Conservation (phyloP, 2,888 invertebrate genomes). For the Merodon equestris region DNA sequence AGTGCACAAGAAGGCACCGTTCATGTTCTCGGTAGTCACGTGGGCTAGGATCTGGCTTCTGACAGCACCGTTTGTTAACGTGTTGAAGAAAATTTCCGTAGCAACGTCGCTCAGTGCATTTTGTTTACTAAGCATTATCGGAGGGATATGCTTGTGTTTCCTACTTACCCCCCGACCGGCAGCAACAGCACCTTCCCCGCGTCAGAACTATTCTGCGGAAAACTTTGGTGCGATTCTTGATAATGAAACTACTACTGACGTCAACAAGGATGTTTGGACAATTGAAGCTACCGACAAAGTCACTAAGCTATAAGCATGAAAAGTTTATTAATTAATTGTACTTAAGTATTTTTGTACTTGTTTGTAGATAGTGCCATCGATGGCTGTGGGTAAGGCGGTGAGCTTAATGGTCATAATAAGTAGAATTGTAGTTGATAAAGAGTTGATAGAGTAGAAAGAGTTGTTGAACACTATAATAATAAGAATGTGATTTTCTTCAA, state of each 20-base stretch:
- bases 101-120: slow-evolving; percentile 77
- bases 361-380: not conserved
- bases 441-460: too few species aligned
- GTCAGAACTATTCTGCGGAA: not conserved
- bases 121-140: slow-evolving; percentile 75
- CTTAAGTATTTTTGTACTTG: slow-evolving; percentile 25
- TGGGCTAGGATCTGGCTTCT: slow-evolving; percentile 78
- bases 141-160: slow-evolving; percentile 76
- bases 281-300: slow-evolving; percentile 51
- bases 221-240: slow-evolving; percentile 31
- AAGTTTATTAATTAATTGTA: not conserved
- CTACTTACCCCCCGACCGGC: slow-evolving; percentile 72
- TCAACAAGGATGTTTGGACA: slow-evolving; percentile 52
- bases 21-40: slow-evolving; percentile 77
- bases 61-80: slow-evolving; percentile 78
- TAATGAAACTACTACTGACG: slow-evolving; percentile 12
- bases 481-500: too few species aligned
- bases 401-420: too few species aligned
- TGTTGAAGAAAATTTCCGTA: slow-evolving; percentile 75
- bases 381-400: slow-evolving; percentile 27
- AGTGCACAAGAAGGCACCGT: slow-evolving; percentile 75
- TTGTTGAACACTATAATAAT: too few species aligned
- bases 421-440: too few species aligned
- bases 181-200: slow-evolving; percentile 4
- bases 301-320: slow-evolving; percentile 19